phyloP scores from a whole-genome alignment of 2,888 invertebrate genomes.

The Epistrophe eligans region DNA sequence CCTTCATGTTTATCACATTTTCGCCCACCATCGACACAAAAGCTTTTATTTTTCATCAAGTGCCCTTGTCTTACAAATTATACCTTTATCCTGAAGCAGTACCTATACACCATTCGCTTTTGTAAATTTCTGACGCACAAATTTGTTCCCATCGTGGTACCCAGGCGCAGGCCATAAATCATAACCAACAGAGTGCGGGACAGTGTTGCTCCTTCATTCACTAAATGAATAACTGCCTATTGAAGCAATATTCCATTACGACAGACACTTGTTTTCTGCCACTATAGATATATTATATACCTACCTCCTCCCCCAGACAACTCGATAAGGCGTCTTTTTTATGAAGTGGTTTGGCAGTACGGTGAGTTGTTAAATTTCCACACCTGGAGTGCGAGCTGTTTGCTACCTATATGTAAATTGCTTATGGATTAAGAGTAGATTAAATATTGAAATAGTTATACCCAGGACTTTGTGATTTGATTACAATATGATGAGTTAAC shows the following conservation, averaged over 20 bases:
- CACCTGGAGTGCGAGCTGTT: constrained; percentile 42
- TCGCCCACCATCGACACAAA: constrained; percentile 49
- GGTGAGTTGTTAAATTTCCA: constrained; percentile 53
- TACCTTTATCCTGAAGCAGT: constrained; percentile 6
- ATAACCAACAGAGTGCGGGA: constrained; percentile 41
- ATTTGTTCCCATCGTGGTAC: constrained; percentile 37
- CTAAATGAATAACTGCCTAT: constrained; percentile 58
- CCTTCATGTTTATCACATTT: constrained; percentile 29
- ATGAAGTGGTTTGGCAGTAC: constrained; percentile 16
- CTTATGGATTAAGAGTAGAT: constrained; percentile 22
- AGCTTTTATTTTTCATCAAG: constrained; percentile 24
- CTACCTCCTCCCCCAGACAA: constrained; percentile 5
- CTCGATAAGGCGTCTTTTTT: constrained; percentile 33
- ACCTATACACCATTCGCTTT: constrained; percentile 11
- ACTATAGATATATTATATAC: not conserved
- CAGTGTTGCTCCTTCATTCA: constrained; percentile 58
- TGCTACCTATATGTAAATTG: constrained; percentile 26
- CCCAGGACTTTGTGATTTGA: not conserved
- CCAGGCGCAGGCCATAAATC: constrained; percentile 40
- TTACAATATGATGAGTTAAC: constrained; percentile 36
- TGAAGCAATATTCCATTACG: constrained; percentile 60
- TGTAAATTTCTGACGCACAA: constrained; percentile 25
- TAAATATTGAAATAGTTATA: constrained; percentile 6
- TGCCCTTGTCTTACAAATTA: constrained; percentile 49
- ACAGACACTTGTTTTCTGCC: constrained; percentile 60